These are phyloP conservation scores for Mus spretus DNA, from an alignment of 2,797 vertebrate genomes.

Conservation along the genomic window DNA sequence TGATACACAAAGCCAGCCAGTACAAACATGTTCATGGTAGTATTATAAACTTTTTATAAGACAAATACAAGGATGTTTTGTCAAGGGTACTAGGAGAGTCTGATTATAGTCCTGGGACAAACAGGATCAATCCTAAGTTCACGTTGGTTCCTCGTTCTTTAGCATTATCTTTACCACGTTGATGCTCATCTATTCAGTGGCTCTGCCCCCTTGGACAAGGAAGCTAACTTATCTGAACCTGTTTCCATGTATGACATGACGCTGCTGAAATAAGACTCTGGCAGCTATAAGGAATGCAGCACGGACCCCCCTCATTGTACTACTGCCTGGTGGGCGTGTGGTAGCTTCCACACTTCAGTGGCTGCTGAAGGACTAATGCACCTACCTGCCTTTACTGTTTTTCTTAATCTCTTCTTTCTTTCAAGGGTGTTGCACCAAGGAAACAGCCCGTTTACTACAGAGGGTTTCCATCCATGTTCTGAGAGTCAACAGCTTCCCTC, in stretches of 20 bases:
- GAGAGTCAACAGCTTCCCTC: conserved; percentile 3
- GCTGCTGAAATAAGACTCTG: background rate
- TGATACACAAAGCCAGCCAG: background rate
- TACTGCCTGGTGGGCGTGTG: background rate
- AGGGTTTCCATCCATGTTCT: background rate
- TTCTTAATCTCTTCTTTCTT: conserved; percentile 34
- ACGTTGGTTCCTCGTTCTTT: background rate
- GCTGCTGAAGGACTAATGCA: background rate
- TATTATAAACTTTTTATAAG: background rate
- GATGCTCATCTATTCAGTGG: background rate
- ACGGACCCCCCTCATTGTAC: background rate
- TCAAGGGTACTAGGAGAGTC: background rate
- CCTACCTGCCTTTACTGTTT: background rate
- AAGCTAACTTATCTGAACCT: conserved; percentile 23
- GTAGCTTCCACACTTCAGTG: background rate
- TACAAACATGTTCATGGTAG: background rate
- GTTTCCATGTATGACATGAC: background rate
- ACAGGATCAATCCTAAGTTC: background rate
- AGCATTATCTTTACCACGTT: conserved; percentile 29
- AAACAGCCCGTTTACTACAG: conserved; percentile 3
- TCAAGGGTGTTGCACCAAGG: background rate
- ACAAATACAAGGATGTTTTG: conserved; percentile 1
- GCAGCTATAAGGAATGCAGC: too few relatives aligned
- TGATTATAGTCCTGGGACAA: background rate
- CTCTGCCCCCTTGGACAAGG: background rate